These are phyloP conservation scores for Apteryx owenii DNA, from an alignment of 2,113 vertebrate species.

Conservation along the genomic window DNA sequence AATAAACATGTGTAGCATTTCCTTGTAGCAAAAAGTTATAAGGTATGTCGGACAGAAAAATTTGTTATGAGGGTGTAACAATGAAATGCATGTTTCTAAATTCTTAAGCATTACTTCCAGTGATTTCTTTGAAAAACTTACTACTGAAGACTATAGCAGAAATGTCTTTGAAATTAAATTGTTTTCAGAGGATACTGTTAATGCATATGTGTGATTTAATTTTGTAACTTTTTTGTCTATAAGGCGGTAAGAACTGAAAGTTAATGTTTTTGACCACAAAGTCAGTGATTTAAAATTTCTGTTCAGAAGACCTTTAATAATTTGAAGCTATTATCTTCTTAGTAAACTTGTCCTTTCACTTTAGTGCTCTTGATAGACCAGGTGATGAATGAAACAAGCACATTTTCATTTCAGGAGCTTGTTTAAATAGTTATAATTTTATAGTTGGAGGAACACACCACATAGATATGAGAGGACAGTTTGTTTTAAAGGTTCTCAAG, in stretches of 20 bases:
- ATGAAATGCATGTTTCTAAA: neutral
- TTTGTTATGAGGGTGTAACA: neutral
- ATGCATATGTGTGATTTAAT: conserved; percentile 33
- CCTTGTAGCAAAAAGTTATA: neutral
- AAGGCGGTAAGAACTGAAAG: neutral
- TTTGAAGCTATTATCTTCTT: conserved; percentile 38
- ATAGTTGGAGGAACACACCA: neutral
- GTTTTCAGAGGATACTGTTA: conserved; percentile 13
- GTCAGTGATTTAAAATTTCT: conserved; percentile 38
- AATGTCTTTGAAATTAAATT: conserved; percentile 49
- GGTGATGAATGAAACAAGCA: neutral
- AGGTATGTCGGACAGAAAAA: neutral
- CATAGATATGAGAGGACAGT: neutral
- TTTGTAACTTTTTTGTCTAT: neutral
- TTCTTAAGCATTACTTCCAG: neutral
- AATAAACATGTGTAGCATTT: neutral
- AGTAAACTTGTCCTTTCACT: neutral
- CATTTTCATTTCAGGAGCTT: neutral
- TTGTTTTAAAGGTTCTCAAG: neutral
- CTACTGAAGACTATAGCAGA: conserved; percentile 9
- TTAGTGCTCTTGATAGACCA: neutral
- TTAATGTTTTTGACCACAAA: conserved; percentile 20
- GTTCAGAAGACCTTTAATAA: conserved; percentile 26
- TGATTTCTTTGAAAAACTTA: conserved; percentile 27
- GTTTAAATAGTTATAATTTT: neutral